These are phyloP conservation scores for Centropus unirufus DNA, from an alignment of 2,113 vertebrate species.

Conservation along the genomic window DNA sequence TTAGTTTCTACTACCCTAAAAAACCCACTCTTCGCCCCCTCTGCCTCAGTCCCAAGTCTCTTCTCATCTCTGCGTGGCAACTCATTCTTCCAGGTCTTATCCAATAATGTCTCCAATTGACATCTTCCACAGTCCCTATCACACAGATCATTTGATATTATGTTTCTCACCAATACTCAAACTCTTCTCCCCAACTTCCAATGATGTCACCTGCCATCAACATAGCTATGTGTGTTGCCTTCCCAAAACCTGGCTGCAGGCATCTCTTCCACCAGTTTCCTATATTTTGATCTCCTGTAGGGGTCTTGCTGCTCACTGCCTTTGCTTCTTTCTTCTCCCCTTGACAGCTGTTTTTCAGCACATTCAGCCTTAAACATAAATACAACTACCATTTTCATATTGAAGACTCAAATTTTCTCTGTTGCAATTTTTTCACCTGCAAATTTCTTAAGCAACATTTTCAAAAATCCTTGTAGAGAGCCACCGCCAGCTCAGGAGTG, in stretches of 20 bases:
- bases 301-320: background rate
- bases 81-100: background rate
- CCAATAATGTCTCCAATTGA: background rate
- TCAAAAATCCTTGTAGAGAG: background rate
- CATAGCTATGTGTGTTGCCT: rapidly evolving
- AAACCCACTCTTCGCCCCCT: background rate
- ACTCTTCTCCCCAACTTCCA: background rate
- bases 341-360: background rate
- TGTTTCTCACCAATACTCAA: background rate
- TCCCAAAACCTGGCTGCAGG: background rate
- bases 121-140: background rate
- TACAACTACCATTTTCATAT: background rate
- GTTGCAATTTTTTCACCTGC: background rate
- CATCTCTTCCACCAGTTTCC: background rate
- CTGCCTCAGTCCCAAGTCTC: background rate
- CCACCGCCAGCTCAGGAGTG: background rate
- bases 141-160: background rate
- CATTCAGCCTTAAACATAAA: background rate
- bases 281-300: background rate
- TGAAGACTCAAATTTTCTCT: background rate
- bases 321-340: background rate
- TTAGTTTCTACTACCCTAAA: background rate
- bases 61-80: background rate
- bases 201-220: background rate
- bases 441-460: background rate